A percentile compares a stretch with the other conserved stretches of the same genome.
Conservation (phyloP, 2,888 invertebrate species). For the Macaria notata region DNA sequence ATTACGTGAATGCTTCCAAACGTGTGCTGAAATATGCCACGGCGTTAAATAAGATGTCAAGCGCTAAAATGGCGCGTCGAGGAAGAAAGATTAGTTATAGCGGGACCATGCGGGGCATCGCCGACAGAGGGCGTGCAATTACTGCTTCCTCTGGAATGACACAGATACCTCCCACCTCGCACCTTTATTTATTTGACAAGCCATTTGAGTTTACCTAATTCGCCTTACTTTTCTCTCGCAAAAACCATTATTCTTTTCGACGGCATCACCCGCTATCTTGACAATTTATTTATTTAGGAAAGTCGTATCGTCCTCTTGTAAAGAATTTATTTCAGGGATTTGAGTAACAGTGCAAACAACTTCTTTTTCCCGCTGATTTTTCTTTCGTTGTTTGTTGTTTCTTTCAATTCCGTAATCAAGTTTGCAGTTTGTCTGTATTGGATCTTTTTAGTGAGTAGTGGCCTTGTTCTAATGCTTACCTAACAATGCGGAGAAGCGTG, state of each 20-base stretch:
- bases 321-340: conserved; percentile 54
- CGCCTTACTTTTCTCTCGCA: conserved; percentile 12
- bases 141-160: conserved; percentile 34
- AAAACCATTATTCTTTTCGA: conserved; percentile 22
- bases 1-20: conserved; percentile 35
- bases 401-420: conserved; percentile 68
- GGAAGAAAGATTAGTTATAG: conserved; percentile 62
- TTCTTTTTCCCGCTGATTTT: conserved; percentile 61
- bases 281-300: conserved; percentile 40
- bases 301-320: conserved; percentile 44
- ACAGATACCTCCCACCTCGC: neutral
- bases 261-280: conserved; percentile 21
- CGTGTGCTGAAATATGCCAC: conserved; percentile 50
- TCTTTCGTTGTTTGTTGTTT: conserved; percentile 67
- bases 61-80: conserved; percentile 52
- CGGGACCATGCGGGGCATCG: conserved; percentile 38
- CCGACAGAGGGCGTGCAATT: conserved; percentile 42
- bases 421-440: conserved; percentile 60
- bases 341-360: conserved; percentile 58
- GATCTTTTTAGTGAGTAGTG: conserved; percentile 41
- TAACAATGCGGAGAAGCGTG: conserved; percentile 24
- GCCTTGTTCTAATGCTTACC: conserved; percentile 37
- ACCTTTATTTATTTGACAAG: conserved; percentile 17
- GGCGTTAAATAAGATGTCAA: conserved; percentile 64
- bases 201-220: conserved; percentile 20